Base-by-base conservation (phyloP, 30 jellyfish, hydroid and myxozoan genomes). In the Turritopsis rubra region DNA sequence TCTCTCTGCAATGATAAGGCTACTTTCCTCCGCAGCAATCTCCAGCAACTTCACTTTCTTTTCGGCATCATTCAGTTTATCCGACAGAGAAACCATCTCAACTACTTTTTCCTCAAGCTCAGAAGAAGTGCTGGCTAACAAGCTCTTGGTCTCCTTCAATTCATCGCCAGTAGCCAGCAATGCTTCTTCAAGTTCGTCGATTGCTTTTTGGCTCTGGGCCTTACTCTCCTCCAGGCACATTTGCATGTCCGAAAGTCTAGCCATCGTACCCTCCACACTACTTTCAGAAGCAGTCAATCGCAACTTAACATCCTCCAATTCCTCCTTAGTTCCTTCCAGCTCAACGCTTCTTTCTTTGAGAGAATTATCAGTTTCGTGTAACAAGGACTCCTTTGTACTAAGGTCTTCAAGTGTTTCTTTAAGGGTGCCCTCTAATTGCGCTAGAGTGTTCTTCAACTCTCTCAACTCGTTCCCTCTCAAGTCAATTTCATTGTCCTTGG, bases 1-100 rank as follows among this genome's bases (percentile, higher is more conserved):
- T 25, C 24, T 72, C 28, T 72, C 80, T 72, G 80, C 80, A 0
- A 72, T 72, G 80, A 72, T 72, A 20, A 23, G 19, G 24, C 30
- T 25, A n/a, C 19, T 19, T 29, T 72, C 80, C 30, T 72, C 80
- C 24, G 80, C 80, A 0, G 24, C 21, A n/a, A 72, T 29, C 24
- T 72, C 80, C 28, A 72, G 28, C 24, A 23, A 18, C 30, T 19
- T 18, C 30, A 19, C 30, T 25, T 72, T 29, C 28, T 72, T 72
- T 72, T 72, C 28, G 20, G 30, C 30, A 19, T 25, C 80, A 19
- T 72, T 29, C 0, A 72, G 24, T 25, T 72, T 25, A 0, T 19
- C 30, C 19, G 20, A 18, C 24, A 72, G 28, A n/a, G 80, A 19
- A 25, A 29, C 30, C 19, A 72, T 25, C 80, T 72, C 80, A 23